These are phyloP conservation scores for Drosophila obscura DNA, from an alignment of 1,140 invertebrate genomes.

Conservation along the genomic window DNA sequence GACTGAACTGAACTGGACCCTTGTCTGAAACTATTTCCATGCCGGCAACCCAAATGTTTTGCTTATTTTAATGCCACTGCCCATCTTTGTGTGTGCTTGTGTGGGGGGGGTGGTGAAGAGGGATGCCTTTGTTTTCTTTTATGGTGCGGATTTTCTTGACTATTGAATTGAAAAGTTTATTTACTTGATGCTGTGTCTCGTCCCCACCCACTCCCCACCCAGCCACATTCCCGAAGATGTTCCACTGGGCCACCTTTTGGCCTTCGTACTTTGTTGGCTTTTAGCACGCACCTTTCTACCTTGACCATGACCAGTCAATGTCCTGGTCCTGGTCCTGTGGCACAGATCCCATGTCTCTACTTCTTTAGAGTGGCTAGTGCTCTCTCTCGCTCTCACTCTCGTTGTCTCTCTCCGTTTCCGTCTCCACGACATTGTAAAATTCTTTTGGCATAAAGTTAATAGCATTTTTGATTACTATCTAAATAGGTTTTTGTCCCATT, in stretches of 20 bases:
- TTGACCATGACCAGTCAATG: constrained; percentile 58
- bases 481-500: constrained; percentile 75
- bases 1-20: constrained; percentile 8
- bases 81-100: neutral
- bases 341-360: constrained; percentile 7
- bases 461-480: constrained; percentile 76
- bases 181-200: constrained; percentile 51
- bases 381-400: neutral
- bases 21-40: constrained; percentile 57
- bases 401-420: neutral
- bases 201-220: too few relatives aligned
- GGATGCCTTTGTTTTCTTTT: constrained; percentile 61
- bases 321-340: constrained; percentile 9
- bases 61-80: constrained; percentile 48
- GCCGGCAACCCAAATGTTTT: constrained; percentile 38
- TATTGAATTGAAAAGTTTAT: constrained; percentile 75
- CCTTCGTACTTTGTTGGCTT: constrained; percentile 5
- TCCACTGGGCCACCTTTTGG: neutral
- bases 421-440: constrained; percentile 68
- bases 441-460: constrained; percentile 74
- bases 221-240: too few relatives aligned
- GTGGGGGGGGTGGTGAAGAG: too few relatives aligned
- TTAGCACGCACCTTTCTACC: constrained; percentile 30
- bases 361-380: neutral
- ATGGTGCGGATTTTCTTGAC: constrained; percentile 69